These are phyloP conservation scores for Coelinius sp. DNA, from an alignment of 2,888 invertebrate genomes.

Conservation along the genomic window DNA sequence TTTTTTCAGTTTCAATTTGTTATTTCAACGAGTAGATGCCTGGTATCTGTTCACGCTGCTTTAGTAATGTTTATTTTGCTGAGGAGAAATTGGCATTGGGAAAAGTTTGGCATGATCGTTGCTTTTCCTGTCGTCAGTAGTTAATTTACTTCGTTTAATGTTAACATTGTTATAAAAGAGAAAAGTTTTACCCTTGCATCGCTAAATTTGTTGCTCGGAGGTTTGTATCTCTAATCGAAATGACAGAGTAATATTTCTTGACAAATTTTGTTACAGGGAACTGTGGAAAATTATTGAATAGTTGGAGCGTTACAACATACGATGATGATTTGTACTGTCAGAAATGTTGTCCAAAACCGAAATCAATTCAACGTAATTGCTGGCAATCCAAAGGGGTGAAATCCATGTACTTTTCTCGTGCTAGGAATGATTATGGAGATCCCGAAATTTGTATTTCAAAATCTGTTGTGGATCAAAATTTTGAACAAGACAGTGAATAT, in stretches of 20 bases:
- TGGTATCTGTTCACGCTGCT: conserved; percentile 65
- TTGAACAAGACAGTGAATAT: background rate
- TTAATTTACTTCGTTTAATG: background rate
- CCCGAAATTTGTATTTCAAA: background rate
- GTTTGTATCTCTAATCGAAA: background rate
- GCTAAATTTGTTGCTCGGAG: background rate
- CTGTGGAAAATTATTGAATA: conserved; percentile 64
- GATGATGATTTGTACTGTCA: conserved; percentile 65
- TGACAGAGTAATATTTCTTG: background rate
- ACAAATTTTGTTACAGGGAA: conserved; percentile 56
- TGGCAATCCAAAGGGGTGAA: background rate
- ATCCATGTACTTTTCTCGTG: background rate
- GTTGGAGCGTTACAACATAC: conserved; percentile 59
- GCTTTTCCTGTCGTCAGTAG: conserved; percentile 69
- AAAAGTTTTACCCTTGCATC: conserved; percentile 4
- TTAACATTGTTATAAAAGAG: background rate
- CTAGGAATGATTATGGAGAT: background rate
- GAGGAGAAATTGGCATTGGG: conserved; percentile 65
- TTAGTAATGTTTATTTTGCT: conserved; percentile 66
- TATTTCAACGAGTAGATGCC: conserved; percentile 54
- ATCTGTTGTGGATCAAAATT: background rate
- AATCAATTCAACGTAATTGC: background rate
- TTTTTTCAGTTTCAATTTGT: background rate
- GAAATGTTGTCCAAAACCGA: conserved; percentile 55
- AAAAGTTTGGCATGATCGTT: conserved; percentile 68